These are phyloP conservation scores for Trachelus stipa DNA, from an alignment of 2,888 invertebrate genomes.

Conservation along the genomic window DNA sequence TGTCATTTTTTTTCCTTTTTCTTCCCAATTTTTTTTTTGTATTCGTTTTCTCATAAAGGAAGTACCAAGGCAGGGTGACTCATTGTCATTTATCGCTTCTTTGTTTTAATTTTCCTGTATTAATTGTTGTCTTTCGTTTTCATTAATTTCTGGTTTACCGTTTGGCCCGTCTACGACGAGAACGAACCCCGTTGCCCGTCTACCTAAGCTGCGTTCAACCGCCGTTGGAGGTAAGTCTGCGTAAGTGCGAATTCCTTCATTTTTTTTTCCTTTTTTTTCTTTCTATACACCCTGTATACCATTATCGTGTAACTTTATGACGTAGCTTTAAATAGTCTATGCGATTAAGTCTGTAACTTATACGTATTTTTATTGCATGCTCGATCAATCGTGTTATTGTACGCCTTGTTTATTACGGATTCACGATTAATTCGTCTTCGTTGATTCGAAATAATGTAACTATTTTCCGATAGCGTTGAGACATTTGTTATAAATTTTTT, in stretches of 20 bases:
- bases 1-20: background rate
- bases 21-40: background rate
- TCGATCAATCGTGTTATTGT: background rate
- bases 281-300: background rate
- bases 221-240: slow-evolving; percentile 53
- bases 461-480: background rate
- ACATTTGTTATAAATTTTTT: background rate
- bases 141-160: slow-evolving; percentile 66
- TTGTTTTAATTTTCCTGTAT: slow-evolving; percentile 55
- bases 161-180: slow-evolving; percentile 58
- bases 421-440: background rate
- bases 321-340: background rate
- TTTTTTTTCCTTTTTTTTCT: background rate
- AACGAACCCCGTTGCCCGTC: slow-evolving; percentile 41
- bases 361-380: background rate
- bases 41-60: background rate
- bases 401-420: background rate
- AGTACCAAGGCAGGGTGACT: slow-evolving; percentile 13
- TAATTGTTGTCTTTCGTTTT: slow-evolving; percentile 65
- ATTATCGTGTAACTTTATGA: background rate
- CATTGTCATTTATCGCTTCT: slow-evolving; percentile 24
- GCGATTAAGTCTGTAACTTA: background rate
- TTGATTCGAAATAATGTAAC: background rate
- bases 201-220: slow-evolving; percentile 35
- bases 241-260: slow-evolving; percentile 27